Conservation (phyloP, 2,113 vertebrate genomes). For the Carettochelys insculpta region DNA sequence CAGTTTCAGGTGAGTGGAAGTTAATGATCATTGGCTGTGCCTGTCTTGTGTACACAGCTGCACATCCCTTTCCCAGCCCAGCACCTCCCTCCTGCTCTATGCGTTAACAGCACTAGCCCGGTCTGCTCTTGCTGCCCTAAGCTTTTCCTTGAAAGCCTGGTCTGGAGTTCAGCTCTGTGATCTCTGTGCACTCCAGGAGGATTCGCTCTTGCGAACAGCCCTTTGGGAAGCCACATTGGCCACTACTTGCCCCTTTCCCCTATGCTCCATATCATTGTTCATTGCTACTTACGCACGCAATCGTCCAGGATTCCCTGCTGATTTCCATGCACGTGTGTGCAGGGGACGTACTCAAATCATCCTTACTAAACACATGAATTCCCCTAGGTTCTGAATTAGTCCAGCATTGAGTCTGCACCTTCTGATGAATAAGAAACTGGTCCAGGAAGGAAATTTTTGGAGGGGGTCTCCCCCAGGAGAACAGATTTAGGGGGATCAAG, state of each 20-base stretch:
- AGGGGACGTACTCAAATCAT: not conserved
- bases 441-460: not conserved
- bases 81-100: not conserved
- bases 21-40: not conserved
- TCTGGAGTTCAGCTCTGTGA: not conserved
- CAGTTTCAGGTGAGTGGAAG: conserved; percentile 84
- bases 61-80: not conserved
- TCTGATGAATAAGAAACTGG: not conserved
- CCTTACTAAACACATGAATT: not conserved
- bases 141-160: not conserved
- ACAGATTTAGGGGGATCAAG: not conserved
- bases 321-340: not conserved
- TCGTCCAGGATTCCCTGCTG: not conserved
- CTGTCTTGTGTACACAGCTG: not conserved
- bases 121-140: not conserved
- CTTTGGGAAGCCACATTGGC: not conserved
- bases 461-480: not conserved
- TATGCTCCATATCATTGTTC: not conserved
- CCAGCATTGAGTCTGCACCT: not conserved
- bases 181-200: not conserved
- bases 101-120: not conserved
- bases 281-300: not conserved
- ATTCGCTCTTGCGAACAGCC: not conserved
- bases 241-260: not conserved
- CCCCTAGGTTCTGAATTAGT: not conserved